Conservation (phyloP, 2,113 vertebrate genomes). For the Elephantulus edwardii region DNA sequence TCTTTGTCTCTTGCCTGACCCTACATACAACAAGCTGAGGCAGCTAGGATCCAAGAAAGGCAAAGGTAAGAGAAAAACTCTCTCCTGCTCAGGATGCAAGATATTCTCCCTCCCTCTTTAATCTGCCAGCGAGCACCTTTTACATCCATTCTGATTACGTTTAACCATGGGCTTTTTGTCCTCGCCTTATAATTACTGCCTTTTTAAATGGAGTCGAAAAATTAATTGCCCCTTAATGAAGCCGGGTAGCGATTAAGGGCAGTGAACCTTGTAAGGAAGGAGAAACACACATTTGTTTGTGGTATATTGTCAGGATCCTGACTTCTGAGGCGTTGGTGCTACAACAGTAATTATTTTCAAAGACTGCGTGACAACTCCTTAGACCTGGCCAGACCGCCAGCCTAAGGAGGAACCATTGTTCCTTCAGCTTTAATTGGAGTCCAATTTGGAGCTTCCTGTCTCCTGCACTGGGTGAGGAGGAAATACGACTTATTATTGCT, state of each 20-base stretch:
- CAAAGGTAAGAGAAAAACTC: neutral
- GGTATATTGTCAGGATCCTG: neutral
- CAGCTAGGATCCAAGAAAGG: neutral
- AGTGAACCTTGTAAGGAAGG: constrained; percentile 58
- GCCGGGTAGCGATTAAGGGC: constrained; percentile 73
- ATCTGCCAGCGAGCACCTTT: constrained; percentile 58
- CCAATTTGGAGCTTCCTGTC: constrained; percentile 73
- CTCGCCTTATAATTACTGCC: constrained; percentile 72
- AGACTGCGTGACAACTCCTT: constrained; percentile 49
- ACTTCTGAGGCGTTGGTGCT: neutral
- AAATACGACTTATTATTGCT: constrained; percentile 56
- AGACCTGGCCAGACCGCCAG: constrained; percentile 15
- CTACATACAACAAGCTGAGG: neutral
- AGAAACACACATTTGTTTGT: constrained; percentile 35
- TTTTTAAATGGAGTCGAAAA: constrained; percentile 74
- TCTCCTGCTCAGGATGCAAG: neutral
- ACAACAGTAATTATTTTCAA: constrained; percentile 60
- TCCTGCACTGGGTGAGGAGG: constrained; percentile 39
- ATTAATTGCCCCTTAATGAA: constrained; percentile 77
- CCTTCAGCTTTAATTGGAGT: constrained; percentile 66
- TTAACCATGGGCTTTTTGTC: constrained; percentile 75
- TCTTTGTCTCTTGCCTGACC: neutral
- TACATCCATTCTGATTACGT: constrained; percentile 56
- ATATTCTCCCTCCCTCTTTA: neutral
- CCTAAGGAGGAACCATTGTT: constrained; percentile 58